Evolutionary conservation across 2,888 invertebrate genomes (phyloP), one percentile per base, ranked within the genome.

Genomic region (Metopia argyrocephala): DNA sequence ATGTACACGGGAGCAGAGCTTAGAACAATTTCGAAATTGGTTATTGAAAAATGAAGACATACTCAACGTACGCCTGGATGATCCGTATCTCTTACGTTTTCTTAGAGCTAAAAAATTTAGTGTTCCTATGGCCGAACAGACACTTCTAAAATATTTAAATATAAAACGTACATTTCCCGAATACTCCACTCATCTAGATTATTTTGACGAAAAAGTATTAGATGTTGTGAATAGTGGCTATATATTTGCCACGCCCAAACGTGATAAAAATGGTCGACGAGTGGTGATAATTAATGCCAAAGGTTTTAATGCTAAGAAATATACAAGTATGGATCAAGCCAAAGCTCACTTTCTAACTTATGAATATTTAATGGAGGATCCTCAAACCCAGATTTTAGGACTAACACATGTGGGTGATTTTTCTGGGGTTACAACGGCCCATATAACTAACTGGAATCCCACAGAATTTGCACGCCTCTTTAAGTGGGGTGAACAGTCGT

Each of bases 401-500:
- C 92, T 95, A 82, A 93, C 93, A 5, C 96, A 96, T 89, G 92
- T 95, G 69, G 94, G 93, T 0, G 94, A 95, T 87, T 92, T 94
- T 54, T 90, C 90, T 7, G 93, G 94, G 0, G 92, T 93, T 2
- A 92, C 92, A 20, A 91, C 94, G 2, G 92, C 94, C 0, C 93
- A 94, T 87, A 90, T 95, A 78, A 94, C 94, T 31, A 92, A 94
- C 45, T 95, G 95, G 94, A 93, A 94, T 84, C 94, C 94, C 12
- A 92, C 92, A 12, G 95, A 95, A 89, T 94, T 95, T 86, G 94
- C 93, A 0, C 92, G 93, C 48, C 89, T 94, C 38, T 91, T 95
- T 74, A 94, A 93, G 88, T 95, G 95, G 94, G 94, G 95, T 85
- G 95, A 95, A 94, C 95, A 95, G 92, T 95, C 95, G 0, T 83